phyloP scores from a whole-genome alignment of 1,140 invertebrate species.

The Chlorops oryzae region DNA sequence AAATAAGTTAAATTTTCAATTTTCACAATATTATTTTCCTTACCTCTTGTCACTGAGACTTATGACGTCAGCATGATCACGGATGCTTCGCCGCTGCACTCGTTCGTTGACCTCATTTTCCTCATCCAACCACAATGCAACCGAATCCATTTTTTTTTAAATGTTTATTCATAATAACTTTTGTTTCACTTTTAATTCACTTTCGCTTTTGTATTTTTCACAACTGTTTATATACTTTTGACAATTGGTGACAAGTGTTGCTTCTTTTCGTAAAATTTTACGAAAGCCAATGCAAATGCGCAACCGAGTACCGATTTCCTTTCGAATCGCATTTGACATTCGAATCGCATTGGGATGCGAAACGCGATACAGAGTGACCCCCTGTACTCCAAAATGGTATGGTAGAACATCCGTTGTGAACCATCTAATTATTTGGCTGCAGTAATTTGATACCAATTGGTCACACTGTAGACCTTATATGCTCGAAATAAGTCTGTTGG shows the following conservation, averaged over 20 bases:
- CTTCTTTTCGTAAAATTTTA: background rate
- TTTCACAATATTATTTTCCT: background rate
- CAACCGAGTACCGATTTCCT: background rate
- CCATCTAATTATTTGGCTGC: no score
- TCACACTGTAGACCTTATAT: no score
- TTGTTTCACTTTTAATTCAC: background rate
- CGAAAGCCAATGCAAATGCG: background rate
- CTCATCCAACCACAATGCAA: conserved; percentile 5
- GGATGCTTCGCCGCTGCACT: background rate
- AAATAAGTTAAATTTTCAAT: background rate
- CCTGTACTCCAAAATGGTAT: no score
- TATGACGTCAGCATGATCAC: background rate
- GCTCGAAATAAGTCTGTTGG: no score
- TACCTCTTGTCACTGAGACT: conserved; percentile 3
- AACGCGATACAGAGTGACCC: conserved; percentile 1
- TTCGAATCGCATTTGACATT: conserved; percentile 2
- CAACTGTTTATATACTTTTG: background rate
- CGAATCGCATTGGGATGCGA: background rate
- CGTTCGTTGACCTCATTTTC: conserved; percentile 2
- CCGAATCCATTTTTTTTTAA: conserved; percentile 1
- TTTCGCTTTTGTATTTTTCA: conserved; percentile 3
- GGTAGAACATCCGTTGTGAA: no score
- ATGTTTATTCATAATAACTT: conserved; percentile 1
- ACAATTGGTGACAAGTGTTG: background rate
- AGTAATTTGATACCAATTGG: no score